Percentiles rank a stretch among this genome's conserved stretches.
phyloP scores from a whole-genome alignment of 2,797 vertebrate genomes.

The Hemibagrus guttatus region DNA sequence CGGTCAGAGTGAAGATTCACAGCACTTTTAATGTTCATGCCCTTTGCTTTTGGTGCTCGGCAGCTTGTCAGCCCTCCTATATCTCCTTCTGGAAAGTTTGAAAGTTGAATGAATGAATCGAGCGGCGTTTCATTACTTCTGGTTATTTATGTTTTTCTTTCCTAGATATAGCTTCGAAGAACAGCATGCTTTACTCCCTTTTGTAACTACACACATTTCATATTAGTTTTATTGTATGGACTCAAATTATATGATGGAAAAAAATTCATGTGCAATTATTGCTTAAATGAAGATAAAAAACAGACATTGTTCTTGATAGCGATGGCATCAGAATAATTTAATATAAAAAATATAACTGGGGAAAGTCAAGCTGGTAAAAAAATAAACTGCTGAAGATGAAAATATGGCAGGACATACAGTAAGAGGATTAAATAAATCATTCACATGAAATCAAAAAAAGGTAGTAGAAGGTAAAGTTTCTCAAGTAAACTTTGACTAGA shows the following conservation, averaged over 20 bases:
- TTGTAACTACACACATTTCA: not conserved
- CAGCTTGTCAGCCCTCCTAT: slow-evolving; percentile 14
- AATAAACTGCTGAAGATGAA: not conserved
- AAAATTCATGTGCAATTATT: not conserved
- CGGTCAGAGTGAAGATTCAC: slow-evolving; percentile 23
- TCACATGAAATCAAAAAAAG: not conserved
- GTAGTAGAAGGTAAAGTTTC: not conserved
- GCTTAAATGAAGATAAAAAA: not conserved
- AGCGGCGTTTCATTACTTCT: not conserved
- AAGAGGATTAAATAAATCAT: not conserved
- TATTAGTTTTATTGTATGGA: not conserved
- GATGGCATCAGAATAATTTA: too few species aligned
- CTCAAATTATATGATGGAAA: not conserved
- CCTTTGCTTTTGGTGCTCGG: slow-evolving; percentile 23
- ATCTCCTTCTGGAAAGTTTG: slow-evolving; percentile 17
- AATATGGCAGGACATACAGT: not conserved
- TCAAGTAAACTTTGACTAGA: too few species aligned
- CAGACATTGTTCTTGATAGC: not conserved
- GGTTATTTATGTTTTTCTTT: not conserved
- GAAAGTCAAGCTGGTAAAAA: not conserved
- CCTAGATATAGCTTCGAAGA: not conserved
- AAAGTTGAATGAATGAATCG: not conserved
- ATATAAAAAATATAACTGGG: not conserved
- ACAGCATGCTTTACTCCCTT: not conserved
- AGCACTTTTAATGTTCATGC: slow-evolving; percentile 32